phyloP scores from a whole-genome alignment of 2,797 vertebrate species.

The Tapirus indicus region DNA sequence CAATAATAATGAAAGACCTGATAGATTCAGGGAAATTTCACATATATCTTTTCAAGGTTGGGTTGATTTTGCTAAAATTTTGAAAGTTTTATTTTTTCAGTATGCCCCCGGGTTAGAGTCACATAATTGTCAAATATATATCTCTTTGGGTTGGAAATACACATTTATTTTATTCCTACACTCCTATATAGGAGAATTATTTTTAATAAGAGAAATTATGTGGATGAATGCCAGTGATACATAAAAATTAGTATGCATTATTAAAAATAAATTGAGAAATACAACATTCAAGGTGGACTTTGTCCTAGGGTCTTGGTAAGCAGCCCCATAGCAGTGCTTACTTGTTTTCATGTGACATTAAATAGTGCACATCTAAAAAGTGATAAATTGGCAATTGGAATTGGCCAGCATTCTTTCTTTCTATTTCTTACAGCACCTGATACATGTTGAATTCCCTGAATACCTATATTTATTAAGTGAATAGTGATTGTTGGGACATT shows the following conservation, averaged over 20 bases:
- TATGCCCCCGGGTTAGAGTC: not conserved
- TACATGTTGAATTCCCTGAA: conserved; percentile 40
- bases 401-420: conserved; percentile 34
- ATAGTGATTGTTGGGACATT: conserved; percentile 11
- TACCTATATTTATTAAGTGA: conserved; percentile 15
- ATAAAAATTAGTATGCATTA: conserved; percentile 39
- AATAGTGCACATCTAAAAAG: conserved; percentile 49
- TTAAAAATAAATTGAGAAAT: conserved; percentile 44
- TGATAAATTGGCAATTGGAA: not conserved
- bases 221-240: not conserved
- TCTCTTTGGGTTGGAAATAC: conserved; percentile 5
- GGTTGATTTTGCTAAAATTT: conserved; percentile 81
- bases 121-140: conserved; percentile 3
- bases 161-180: conserved; percentile 32
- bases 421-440: conserved; percentile 2
- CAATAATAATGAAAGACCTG: conserved; percentile 56
- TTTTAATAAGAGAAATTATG: conserved; percentile 50
- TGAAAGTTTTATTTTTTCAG: conserved; percentile 38
- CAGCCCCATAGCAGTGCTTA: not conserved
- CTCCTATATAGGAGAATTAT: not conserved
- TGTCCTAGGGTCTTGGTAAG: conserved; percentile 33
- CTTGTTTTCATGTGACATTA: conserved; percentile 59
- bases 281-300: not conserved
- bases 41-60: conserved; percentile 81
- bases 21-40: conserved; percentile 72